A percentile compares a stretch with the other conserved stretches of the same genome.
phyloP scores from a whole-genome alignment of 2,113 vertebrate species.

The Holacanthus passer region DNA sequence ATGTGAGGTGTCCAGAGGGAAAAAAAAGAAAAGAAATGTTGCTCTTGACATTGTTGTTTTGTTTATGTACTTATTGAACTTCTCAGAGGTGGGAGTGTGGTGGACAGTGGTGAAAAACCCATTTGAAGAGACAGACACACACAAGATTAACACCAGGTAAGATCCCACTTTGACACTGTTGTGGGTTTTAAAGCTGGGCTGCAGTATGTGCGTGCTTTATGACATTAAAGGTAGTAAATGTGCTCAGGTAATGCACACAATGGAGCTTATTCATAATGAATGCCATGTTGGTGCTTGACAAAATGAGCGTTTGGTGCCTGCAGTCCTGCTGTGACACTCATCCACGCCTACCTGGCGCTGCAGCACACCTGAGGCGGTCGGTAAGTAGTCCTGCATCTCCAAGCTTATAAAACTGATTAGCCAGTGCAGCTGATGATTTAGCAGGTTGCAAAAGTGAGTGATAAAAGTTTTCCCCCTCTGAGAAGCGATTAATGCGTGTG shows the following conservation, averaged over 20 bases:
- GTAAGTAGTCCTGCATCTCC: conserved; percentile 20
- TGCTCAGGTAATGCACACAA: not conserved
- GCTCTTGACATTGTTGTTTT: conserved; percentile 24
- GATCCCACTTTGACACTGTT: not conserved
- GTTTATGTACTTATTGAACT: conserved; percentile 23
- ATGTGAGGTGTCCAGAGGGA: conserved; percentile 31
- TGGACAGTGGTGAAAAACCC: conserved; percentile 2
- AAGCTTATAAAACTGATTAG: not conserved
- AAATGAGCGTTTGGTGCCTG: not conserved
- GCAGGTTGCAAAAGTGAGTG: not conserved
- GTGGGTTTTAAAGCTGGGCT: not conserved
- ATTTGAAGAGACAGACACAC: conserved; percentile 1
- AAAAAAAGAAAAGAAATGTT: conserved; percentile 12
- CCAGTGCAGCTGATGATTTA: not conserved
- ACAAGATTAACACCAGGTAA: conserved; percentile 51
- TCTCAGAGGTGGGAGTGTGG: not conserved
- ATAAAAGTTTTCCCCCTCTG: not conserved
- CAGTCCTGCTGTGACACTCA: not conserved
- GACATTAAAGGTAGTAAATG: not conserved
- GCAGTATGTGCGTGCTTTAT: not conserved
- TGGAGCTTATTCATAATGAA: not conserved
- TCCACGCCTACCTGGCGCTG: conserved; percentile 25
- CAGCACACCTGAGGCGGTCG: conserved; percentile 22
- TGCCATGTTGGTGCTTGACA: not conserved
- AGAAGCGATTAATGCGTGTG: not conserved